Percentiles rank a stretch among this genome's conserved stretches.
Conservation (phyloP, 92 coral and sea anemone species). For the Pocillopora meandrina region DNA sequence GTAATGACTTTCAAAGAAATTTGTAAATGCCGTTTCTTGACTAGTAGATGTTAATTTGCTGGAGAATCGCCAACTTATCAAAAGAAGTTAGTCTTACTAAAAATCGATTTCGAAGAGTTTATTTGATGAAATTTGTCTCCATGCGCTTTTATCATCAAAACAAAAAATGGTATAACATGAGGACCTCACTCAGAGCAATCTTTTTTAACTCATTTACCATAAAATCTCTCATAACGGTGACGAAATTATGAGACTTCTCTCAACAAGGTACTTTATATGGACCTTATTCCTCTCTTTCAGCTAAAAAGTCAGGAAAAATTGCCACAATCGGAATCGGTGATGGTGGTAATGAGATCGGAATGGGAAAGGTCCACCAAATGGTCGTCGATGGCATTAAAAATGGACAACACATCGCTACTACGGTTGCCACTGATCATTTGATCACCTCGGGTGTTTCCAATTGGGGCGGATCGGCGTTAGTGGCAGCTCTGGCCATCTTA, state of each 20-base stretch:
- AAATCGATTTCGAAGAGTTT: not conserved
- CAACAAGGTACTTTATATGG: no score
- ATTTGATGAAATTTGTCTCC: not conserved
- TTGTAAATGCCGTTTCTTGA: no score
- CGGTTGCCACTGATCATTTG: constrained; percentile 71
- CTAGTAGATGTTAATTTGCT: no score
- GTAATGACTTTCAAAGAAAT: no score
- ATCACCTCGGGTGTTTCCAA: constrained; percentile 97
- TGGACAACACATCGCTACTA: constrained; percentile 76
- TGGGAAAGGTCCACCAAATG: constrained; percentile 81
- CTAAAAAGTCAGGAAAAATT: constrained; percentile 41
- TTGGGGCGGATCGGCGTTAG: constrained; percentile 73
- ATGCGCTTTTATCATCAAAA: no score
- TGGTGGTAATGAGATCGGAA: constrained; percentile 98
- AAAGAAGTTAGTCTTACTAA: no score
- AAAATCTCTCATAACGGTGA: no score
- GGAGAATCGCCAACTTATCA: no score
- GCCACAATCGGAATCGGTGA: constrained; percentile 90
- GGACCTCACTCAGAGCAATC: no score
- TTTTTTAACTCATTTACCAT: no score
- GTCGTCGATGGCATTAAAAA: constrained; percentile 66
- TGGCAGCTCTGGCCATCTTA: constrained; percentile 47
- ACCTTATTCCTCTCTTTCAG: constrained; percentile 32
- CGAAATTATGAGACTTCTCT: no score
- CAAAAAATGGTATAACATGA: no score